Evolutionary conservation across 2,797 vertebrate species (phyloP).

Genomic region (Steatocranus sp.): DNA sequence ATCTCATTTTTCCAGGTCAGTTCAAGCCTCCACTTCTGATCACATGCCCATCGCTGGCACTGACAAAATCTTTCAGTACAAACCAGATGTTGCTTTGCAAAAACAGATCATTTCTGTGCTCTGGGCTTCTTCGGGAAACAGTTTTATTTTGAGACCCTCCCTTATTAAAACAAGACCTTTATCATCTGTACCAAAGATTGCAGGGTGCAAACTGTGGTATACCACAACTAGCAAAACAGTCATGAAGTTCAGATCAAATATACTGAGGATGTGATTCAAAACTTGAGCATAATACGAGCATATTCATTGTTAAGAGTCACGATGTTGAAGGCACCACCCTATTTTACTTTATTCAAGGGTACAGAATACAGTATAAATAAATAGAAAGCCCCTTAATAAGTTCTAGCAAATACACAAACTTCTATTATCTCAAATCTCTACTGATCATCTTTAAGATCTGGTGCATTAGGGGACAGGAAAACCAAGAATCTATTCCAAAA

Average conservation of each 20-base stretch:
- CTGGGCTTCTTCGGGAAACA: background rate
- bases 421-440: background rate
- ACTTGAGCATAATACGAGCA: background rate
- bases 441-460: background rate
- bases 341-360: background rate
- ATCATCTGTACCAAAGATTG: background rate
- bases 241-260: background rate
- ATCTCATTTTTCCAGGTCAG: background rate
- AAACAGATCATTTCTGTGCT: background rate
- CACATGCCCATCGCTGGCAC: background rate
- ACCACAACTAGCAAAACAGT: background rate
- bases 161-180: background rate
- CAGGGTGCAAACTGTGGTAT: background rate
- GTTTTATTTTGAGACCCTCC: background rate
- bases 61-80: background rate
- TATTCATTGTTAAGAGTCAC: background rate
- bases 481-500: background rate
- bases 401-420: background rate
- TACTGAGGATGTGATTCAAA: background rate
- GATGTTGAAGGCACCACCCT: background rate
- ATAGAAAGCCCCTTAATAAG: background rate
- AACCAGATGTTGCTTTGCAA: background rate
- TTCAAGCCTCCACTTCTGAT: background rate
- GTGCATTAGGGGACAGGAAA: accelerated
- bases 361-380: background rate